A percentile compares a stretch with the other conserved stretches of the same genome.
These are phyloP conservation scores for Melipona beecheii DNA, from an alignment of 2,888 invertebrate genomes.

Conservation along the genomic window DNA sequence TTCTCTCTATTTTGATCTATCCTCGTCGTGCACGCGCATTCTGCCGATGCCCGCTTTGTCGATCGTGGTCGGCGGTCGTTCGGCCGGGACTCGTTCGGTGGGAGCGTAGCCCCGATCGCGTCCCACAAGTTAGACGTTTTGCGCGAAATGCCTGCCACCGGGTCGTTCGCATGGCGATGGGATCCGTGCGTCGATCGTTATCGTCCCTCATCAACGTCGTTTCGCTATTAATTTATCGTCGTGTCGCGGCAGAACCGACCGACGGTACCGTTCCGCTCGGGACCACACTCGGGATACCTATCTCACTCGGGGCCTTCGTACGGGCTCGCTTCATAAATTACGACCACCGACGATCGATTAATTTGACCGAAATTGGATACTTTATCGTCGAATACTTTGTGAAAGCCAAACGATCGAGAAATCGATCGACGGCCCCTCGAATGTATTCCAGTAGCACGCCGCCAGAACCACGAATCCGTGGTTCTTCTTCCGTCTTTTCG, in stretches of 20 bases:
- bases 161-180: constrained; percentile 62
- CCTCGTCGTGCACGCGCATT: constrained; percentile 9
- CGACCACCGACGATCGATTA: constrained; percentile 64
- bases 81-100: constrained; percentile 14
- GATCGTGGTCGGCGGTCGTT: constrained; percentile 15
- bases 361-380: constrained; percentile 59
- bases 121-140: constrained; percentile 46
- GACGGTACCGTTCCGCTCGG: constrained; percentile 45
- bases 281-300: constrained; percentile 65
- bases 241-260: constrained; percentile 57
- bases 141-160: constrained; percentile 58
- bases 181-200: constrained; percentile 66
- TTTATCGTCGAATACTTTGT: constrained; percentile 40
- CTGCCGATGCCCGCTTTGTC: not conserved
- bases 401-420: constrained; percentile 49
- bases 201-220: constrained; percentile 72
- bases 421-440: constrained; percentile 36
- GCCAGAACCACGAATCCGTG: not conserved
- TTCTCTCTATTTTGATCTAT: constrained; percentile 17
- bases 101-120: constrained; percentile 25
- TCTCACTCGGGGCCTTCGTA: not conserved
- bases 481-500: not conserved
- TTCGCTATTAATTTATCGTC: constrained; percentile 70
- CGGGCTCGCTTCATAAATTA: constrained; percentile 62
- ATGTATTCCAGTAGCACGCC: constrained; percentile 39